Base-by-base conservation (phyloP, 2,113 vertebrate species). In the Tragelaphus imberbis region DNA sequence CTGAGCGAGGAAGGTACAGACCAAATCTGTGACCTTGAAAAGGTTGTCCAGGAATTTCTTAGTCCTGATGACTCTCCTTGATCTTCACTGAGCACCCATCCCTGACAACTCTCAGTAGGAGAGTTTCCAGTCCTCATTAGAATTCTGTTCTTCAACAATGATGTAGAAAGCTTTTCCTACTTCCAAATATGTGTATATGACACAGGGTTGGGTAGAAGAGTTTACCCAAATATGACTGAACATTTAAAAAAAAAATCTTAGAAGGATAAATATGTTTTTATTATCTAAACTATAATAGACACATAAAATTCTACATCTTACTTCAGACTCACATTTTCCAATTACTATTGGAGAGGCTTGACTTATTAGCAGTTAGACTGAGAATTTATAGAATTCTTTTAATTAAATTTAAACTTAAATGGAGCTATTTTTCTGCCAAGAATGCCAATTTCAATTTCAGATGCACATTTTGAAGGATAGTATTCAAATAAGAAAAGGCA, bases 361-460 rank as follows among this genome's bases (percentile, higher is more conserved):
- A 79, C 61, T 90, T 97, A 80, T 53, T 95, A 84, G 58, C 30
- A 92, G 27, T 90, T 82, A 82, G 4, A 21, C 16, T 49, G 25
- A 93, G 19, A 90, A 91, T 16, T 71, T 85, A 19, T 79, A 80
- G 84, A 58, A 71, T 86, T 93, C 7, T 94, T 96, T 91, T 92
- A 87, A 84, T 91, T 94, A 92, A 95, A 79, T 59, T n/a, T 84
- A 79, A 93, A 84, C 68, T 88, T 77, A 61, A 90, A 49, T 49
- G 51, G 81, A 68, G 13, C 6, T 47, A 55, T 79, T 84, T 82
- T 86, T 84, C 28, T 94, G 6, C 79, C 30, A 33, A 19, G 44
- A 89, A 71, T 30, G 19, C 12, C 49, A 61, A 23, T 95, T 94
- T 92, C 40, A 82, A 92, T 94, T 84, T 94, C 55, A 68, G 28